Base-by-base conservation (phyloP, 1,140 invertebrate genomes). In the Scaptomyza montana region DNA sequence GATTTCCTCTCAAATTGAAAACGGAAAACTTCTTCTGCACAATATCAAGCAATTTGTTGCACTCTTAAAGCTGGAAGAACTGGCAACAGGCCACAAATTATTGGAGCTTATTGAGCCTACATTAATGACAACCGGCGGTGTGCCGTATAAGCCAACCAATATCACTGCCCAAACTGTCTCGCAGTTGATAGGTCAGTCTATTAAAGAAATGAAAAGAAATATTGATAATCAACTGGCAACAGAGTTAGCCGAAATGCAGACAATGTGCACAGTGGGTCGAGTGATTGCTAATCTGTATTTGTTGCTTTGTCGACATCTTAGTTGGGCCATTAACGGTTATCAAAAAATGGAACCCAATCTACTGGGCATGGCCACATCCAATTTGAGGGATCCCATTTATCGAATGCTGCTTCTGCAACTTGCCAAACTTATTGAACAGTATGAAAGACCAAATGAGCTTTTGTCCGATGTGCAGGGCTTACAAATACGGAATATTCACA, bases 351-450 rank as follows among this genome's bases (percentile, higher is more conserved):
- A 70, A 10, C 67, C 84, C 2, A 78, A 41, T 60, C 47, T 87
- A 45, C 16, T 87, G 25, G 68, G 71, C 8, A 43, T 77, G 65
- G 45, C 75, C 21, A 74, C 84, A 0, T 50, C 75, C 16, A 82
- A 89, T 13, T 59, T 89, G 0, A 66, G 84, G 7, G 82, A 87
- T 79, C 82, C 78, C 39, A 79, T 87, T 36, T 87, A 87, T 13
- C 67, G 78, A 5, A 21, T 41, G 5, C 33, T 87, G n/a, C 46
- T 89, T 0, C 9, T 49, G 3, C 56, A 74, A 1, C 19, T 87
- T 5, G n/a, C 46, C 10, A 8, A 68, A 8, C 21, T 82, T 3
- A 49, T 78, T n/a, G 16, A 8, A 1, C 21, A 46, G 5, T 65
- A 73, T 57, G 61, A 50, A 21, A 12, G 7, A 1, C 12, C 46